Base-by-base conservation (phyloP, 2,797 vertebrate species). In the Oreochromis grahami region DNA sequence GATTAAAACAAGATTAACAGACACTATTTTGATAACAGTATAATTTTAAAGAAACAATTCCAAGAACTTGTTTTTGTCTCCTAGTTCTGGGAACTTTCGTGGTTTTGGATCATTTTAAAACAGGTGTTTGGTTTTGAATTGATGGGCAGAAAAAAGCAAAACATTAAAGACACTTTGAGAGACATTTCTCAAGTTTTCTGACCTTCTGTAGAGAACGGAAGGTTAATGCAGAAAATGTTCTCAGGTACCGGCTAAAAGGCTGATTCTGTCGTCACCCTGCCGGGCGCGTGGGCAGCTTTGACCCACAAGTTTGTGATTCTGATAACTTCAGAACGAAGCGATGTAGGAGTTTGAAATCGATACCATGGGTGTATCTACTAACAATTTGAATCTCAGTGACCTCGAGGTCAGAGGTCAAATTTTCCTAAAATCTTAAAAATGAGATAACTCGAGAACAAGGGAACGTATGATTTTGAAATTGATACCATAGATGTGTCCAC, bases 271-370 rank as follows among this genome's bases (percentile, higher is more conserved):
- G 11, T 0, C 34, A 63, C 6, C 11, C 58, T 63, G 58, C 58
- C 0, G 34, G 34, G 58, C 34, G 1, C 17, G 58, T n/a, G 58
- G 34, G 34, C 58, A 0, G 4, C 58, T n/a, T 63, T 1, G 0
- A 8, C 34, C 11, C 58, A 13, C 34, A 1, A 13, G 1, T 8
- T 38, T 38, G 60, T 5, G 60, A 63, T 63, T 63, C 4, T 38
- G 0, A 63, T 63, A 21, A 63, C 19, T 38, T 1, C 5, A 21
- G 34, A 63, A 38, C 1, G 2, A 63, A 36, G 13, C 4, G 2
- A 0, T 1, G 4, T 38, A 63, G 6, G 11, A 38, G 58, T 63
- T 63, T 21, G 19, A 13, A 21, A 38, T 38, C 0, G 19, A 63
- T n/a, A 5, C 58, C 6, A n/a, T 36, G 10, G 19, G 32, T 63